These are phyloP conservation scores for Nezara viridula DNA, from an alignment of 2,888 invertebrate genomes.

Conservation along the genomic window DNA sequence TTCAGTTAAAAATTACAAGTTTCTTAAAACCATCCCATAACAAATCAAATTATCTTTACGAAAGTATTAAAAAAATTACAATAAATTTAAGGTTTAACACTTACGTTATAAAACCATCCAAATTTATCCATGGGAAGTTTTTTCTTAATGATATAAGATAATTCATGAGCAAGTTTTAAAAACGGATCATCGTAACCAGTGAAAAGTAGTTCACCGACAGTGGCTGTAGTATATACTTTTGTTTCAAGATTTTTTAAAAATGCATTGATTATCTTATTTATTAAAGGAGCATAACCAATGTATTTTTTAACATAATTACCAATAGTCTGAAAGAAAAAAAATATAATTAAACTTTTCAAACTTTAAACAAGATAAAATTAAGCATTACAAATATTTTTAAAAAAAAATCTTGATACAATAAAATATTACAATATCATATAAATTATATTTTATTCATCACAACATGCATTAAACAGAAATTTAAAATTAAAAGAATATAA, in stretches of 20 bases:
- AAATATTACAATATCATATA: no score
- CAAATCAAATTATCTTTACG: neutral
- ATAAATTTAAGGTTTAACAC: constrained; percentile 61
- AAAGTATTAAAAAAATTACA: neutral
- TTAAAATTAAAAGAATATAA: neutral
- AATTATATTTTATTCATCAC: no score
- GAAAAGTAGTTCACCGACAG: constrained; percentile 80
- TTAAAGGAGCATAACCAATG: neutral
- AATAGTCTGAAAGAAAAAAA: constrained; percentile 61
- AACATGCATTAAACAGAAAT: neutral
- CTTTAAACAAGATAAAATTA: no score
- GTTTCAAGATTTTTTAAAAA: constrained; percentile 57
- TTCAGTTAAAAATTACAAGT: neutral
- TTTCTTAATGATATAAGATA: constrained; percentile 66
- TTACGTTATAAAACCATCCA: constrained; percentile 84
- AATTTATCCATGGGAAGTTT: constrained; percentile 78
- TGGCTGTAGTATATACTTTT: constrained; percentile 71
- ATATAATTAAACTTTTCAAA: neutral
- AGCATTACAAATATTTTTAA: neutral
- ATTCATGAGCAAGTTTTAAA: constrained; percentile 70
- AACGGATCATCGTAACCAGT: constrained; percentile 85
- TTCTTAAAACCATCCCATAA: neutral
- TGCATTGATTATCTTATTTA: constrained; percentile 56
- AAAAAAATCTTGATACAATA: no score
- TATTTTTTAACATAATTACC: constrained; percentile 58